A percentile compares a stretch with the other conserved stretches of the same genome.
phyloP scores from a whole-genome alignment of 2,888 invertebrate genomes.

The Julus scandinavius region DNA sequence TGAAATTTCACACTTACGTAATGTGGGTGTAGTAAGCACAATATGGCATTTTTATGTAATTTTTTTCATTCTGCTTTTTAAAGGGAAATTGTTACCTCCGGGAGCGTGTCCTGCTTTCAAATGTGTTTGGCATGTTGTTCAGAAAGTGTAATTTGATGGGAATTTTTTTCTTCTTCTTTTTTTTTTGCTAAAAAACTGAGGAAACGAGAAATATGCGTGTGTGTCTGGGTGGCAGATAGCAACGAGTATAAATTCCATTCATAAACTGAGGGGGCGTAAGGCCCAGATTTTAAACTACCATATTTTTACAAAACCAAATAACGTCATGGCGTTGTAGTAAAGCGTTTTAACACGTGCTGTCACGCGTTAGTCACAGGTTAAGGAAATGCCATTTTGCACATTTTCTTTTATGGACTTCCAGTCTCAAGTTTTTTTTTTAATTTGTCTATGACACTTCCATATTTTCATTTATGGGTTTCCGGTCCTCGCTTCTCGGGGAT shows the following conservation, averaged over 20 bases:
- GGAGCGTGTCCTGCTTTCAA: slow-evolving; percentile 14
- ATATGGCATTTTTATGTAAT: background rate
- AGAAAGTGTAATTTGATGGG: background rate
- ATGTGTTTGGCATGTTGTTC: slow-evolving; percentile 12
- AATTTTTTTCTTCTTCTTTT: background rate
- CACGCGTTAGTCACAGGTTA: slow-evolving; percentile 39
- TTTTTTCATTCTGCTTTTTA: background rate
- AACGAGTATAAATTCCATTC: background rate
- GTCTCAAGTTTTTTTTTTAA: background rate
- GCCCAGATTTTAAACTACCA: background rate
- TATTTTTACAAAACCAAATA: background rate
- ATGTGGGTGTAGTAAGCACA: background rate
- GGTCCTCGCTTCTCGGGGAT: background rate
- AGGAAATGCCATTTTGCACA: background rate
- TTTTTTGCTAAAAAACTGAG: background rate
- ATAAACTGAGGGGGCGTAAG: slow-evolving; percentile 12
- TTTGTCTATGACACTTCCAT: background rate
- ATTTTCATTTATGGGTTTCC: background rate
- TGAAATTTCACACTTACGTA: background rate
- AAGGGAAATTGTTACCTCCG: slow-evolving; percentile 22
- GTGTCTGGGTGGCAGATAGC: background rate
- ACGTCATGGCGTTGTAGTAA: background rate
- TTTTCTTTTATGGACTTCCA: background rate
- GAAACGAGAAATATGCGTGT: background rate
- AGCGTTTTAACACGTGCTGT: background rate